Percentiles rank a stretch among this genome's conserved stretches.
Evolutionary conservation across 2,797 vertebrate genomes (phyloP).

Genomic region (Sus cebifrons): DNA sequence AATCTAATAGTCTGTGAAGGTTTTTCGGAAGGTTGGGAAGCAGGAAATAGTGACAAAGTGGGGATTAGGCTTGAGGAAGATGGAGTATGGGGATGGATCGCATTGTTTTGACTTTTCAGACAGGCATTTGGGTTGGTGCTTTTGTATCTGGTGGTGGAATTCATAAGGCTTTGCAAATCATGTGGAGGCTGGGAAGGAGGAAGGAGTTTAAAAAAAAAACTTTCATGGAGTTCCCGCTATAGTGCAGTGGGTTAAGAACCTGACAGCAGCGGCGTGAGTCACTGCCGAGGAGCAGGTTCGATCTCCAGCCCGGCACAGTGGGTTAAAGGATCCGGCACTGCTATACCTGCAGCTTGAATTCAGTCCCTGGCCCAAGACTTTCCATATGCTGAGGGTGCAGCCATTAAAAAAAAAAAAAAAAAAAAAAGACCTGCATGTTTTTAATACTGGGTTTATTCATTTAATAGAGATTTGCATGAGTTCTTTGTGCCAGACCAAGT

Average conservation of each 20-base stretch:
- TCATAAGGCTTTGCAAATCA: background rate
- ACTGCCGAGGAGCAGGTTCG: too few relatives aligned
- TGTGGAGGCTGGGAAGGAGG: constrained; percentile 8
- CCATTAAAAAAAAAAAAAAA: background rate
- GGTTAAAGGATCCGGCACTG: too few relatives aligned
- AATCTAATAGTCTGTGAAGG: background rate
- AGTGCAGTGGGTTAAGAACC: too few relatives aligned
- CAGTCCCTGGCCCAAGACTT: too few relatives aligned
- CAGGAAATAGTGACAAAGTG: background rate
- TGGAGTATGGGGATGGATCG: background rate
- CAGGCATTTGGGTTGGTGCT: background rate
- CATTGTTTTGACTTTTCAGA: constrained; percentile 2
- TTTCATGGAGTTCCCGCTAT: background rate
- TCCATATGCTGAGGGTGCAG: too few relatives aligned
- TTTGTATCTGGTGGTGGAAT: background rate
- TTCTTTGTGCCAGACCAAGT: background rate
- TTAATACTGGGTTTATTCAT: background rate
- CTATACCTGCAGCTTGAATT: too few relatives aligned
- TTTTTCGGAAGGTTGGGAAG: background rate
- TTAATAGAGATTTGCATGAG: background rate
- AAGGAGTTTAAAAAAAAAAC: background rate
- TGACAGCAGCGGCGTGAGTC: too few relatives aligned
- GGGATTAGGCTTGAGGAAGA: background rate
- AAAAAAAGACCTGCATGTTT: background rate
- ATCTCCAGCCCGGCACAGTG: too few relatives aligned